These are phyloP conservation scores for Eueides isabella DNA, from an alignment of 1,140 invertebrate genomes.

Conservation along the genomic window DNA sequence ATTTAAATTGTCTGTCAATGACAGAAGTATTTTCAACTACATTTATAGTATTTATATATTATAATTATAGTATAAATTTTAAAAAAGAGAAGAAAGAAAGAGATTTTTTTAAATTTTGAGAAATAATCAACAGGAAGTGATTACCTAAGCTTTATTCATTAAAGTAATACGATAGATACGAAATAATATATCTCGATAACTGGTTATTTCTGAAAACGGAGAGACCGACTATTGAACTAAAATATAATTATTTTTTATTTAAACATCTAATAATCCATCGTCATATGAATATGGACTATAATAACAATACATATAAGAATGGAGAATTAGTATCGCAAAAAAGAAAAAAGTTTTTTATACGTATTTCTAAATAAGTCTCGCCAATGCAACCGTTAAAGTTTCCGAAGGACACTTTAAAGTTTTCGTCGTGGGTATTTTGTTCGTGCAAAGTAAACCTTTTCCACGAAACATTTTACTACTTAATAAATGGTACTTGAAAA, in stretches of 20 bases:
- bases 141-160: too few relatives aligned
- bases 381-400: slow-evolving; percentile 27
- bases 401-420: slow-evolving; percentile 22
- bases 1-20: neutral
- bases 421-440: slow-evolving; percentile 17
- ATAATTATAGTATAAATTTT: too few relatives aligned
- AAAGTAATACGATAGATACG: too few relatives aligned
- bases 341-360: neutral
- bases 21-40: neutral
- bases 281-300: neutral
- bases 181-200: too few relatives aligned
- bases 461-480: slow-evolving; percentile 17
- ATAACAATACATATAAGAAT: neutral
- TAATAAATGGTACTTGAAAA: slow-evolving; percentile 15
- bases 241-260: too few relatives aligned
- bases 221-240: too few relatives aligned
- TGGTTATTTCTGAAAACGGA: too few relatives aligned
- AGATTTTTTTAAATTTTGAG: too few relatives aligned
- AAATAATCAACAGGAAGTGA: too few relatives aligned
- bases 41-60: too few relatives aligned
- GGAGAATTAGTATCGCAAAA: neutral
- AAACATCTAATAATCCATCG: too few relatives aligned
- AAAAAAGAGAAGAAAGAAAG: too few relatives aligned
- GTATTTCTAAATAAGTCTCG: slow-evolving; percentile 23
- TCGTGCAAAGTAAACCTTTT: slow-evolving; percentile 15